A percentile compares a stretch with the other conserved stretches of the same genome.
Conservation (phyloP, 2,888 invertebrate genomes). For the Tipula lateralis region DNA sequence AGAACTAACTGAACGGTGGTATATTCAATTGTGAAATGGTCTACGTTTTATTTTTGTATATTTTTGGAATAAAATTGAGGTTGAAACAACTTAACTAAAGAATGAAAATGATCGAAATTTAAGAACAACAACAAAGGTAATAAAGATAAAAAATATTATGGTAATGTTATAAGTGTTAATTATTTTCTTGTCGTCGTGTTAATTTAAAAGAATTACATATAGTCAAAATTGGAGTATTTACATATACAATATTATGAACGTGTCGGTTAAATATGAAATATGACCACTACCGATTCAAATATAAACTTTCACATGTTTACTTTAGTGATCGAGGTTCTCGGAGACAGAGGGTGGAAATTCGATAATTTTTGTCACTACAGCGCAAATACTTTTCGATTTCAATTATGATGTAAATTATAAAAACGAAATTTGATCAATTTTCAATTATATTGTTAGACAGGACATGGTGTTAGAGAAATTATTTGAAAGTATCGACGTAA, state of each 20-base stretch:
- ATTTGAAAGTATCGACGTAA: not conserved
- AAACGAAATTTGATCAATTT: not conserved
- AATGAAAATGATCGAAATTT: constrained; percentile 4
- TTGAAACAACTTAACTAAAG: not conserved
- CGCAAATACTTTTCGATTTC: not conserved
- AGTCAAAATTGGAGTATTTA: not conserved
- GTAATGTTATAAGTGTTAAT: not conserved
- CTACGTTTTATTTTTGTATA: not conserved
- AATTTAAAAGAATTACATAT: not conserved
- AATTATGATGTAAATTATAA: constrained; percentile 1
- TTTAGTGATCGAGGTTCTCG: not conserved
- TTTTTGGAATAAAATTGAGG: not conserved
- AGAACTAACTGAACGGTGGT: not conserved
- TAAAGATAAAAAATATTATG: not conserved
- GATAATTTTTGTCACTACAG: not conserved
- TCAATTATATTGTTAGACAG: not conserved
- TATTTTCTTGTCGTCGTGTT: not conserved
- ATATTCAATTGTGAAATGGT: not conserved
- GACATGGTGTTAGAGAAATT: not conserved
- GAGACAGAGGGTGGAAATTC: not conserved
- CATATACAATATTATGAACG: not conserved
- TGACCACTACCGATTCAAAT: not conserved
- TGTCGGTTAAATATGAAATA: not conserved
- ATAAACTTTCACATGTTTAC: not conserved
- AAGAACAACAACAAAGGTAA: not conserved